Conservation (phyloP, 2,113 vertebrate genomes). For the Entomyzon cyanotis region DNA sequence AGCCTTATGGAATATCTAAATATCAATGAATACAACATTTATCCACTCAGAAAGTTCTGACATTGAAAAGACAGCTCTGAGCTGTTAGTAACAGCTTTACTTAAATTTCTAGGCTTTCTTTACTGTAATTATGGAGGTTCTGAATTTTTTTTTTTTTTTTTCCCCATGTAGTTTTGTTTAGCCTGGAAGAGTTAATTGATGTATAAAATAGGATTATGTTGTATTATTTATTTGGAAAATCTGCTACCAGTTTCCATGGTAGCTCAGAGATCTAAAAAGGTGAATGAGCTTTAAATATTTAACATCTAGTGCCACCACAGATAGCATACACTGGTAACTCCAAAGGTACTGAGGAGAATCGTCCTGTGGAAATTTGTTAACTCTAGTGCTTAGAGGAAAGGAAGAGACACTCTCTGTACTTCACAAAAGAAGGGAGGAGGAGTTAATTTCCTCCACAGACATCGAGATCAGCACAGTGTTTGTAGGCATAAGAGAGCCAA, state of each 20-base stretch:
- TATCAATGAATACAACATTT: not conserved
- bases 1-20: not conserved
- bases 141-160: not conserved
- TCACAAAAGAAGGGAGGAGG: not conserved
- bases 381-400: not conserved
- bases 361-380: not conserved
- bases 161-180: not conserved
- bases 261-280: constrained; percentile 32
- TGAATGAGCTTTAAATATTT: constrained; percentile 50
- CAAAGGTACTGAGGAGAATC: not conserved
- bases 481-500: not conserved
- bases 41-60: not conserved
- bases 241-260: not conserved
- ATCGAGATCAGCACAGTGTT: not conserved
- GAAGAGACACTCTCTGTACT: not conserved
- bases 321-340: not conserved
- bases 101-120: not conserved
- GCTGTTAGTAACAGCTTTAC: not conserved
- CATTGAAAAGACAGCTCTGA: not conserved
- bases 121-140: not conserved
- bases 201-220: constrained; percentile 18
- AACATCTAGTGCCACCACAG: not conserved
- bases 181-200: not conserved
- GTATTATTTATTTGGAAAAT: constrained; percentile 51
- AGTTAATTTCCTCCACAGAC: not conserved